phyloP scores from a whole-genome alignment of 2,797 vertebrate species.

The Mareca strepera region DNA sequence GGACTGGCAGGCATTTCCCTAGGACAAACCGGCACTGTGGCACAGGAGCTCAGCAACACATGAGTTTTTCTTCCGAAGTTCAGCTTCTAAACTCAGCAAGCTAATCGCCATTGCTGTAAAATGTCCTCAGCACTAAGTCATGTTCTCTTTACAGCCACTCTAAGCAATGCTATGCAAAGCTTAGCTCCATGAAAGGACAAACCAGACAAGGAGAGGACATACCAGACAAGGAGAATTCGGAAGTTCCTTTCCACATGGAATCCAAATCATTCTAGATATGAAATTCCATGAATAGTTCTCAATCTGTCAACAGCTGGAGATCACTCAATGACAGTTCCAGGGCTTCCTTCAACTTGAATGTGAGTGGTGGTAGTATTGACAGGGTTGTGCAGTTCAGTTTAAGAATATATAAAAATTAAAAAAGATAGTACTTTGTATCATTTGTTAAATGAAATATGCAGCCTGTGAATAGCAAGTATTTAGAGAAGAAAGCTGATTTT shows the following conservation, averaged over 20 bases:
- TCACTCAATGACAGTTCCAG: background rate
- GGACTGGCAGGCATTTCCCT: accelerated
- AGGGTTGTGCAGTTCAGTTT: background rate
- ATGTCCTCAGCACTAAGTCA: background rate
- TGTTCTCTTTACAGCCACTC: background rate
- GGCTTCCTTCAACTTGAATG: background rate
- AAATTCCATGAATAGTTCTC: background rate
- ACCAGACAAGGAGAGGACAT: background rate
- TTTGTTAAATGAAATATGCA: accelerated
- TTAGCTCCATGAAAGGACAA: background rate
- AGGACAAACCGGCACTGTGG: accelerated
- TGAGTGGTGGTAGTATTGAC: no score
- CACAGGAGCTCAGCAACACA: background rate
- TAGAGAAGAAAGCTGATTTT: background rate
- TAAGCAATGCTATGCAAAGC: background rate
- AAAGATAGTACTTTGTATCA: accelerated
- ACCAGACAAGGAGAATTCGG: background rate
- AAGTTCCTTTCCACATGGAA: background rate
- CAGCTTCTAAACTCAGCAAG: background rate
- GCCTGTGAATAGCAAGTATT: background rate
- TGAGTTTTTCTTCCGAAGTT: background rate
- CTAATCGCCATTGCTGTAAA: no score
- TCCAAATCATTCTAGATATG: background rate
- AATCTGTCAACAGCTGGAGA: background rate
- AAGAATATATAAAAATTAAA: background rate